Evolutionary conservation across 2,888 invertebrate species (phyloP).

Genomic region (Torymus tubicola): DNA sequence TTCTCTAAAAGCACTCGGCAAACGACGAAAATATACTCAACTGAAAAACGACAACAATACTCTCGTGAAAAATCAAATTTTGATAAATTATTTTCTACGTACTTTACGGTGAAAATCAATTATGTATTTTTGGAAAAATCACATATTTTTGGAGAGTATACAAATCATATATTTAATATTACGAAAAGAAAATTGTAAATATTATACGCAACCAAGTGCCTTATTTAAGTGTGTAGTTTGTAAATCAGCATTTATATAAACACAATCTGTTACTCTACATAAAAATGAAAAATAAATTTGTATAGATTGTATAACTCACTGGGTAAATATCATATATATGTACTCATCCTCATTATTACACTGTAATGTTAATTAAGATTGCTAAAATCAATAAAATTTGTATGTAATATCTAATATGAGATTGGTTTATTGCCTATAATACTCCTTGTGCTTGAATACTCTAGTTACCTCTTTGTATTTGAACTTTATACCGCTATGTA

Average conservation of each 20-base stretch:
- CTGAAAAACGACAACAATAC: not conserved
- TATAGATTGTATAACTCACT: constrained; percentile 47
- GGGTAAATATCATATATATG: constrained; percentile 26
- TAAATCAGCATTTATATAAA: constrained; percentile 44
- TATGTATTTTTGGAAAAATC: too few relatives aligned
- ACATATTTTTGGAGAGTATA: constrained; percentile 18
- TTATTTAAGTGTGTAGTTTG: constrained; percentile 51
- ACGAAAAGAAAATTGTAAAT: constrained; percentile 61
- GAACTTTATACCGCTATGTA: too few relatives aligned
- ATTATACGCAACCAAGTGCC: constrained; percentile 39
- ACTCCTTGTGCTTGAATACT: too few relatives aligned
- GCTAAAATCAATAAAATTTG: constrained; percentile 49
- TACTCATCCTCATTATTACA: constrained; percentile 39
- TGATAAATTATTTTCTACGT: too few relatives aligned
- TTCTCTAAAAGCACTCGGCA: not conserved
- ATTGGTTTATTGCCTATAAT: constrained; percentile 6
- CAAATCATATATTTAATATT: constrained; percentile 32
- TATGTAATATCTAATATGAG: constrained; percentile 24
- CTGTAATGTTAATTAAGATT: constrained; percentile 37
- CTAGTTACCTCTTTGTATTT: too few relatives aligned
- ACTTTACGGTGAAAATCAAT: too few relatives aligned
- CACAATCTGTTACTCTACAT: constrained; percentile 21
- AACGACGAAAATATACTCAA: constrained; percentile 22
- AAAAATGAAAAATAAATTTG: constrained; percentile 35
- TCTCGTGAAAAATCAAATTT: not conserved